Percentiles rank a stretch among this genome's conserved stretches.
These are phyloP conservation scores for Sakesphorus luctuosus DNA, from an alignment of 2,113 vertebrate species.

Conservation along the genomic window DNA sequence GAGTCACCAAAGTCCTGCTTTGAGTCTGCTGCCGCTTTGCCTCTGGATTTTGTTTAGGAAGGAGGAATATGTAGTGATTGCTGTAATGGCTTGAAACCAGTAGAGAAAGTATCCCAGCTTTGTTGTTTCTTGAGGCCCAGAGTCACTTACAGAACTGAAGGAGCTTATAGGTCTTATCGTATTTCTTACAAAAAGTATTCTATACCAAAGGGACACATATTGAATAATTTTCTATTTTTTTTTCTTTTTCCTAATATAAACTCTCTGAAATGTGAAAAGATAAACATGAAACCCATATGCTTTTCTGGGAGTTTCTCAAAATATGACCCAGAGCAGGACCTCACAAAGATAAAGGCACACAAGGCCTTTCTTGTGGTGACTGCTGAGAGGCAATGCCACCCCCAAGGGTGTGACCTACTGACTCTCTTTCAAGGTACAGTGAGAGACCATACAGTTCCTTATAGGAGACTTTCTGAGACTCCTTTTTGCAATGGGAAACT, in stretches of 20 bases:
- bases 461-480: neutral
- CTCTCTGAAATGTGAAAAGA: neutral
- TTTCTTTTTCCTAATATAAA: neutral
- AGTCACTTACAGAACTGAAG: neutral
- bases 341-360: neutral
- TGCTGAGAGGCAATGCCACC: neutral
- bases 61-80: neutral
- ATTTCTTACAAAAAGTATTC: neutral
- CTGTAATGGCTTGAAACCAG: neutral
- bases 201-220: neutral
- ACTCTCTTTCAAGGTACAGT: neutral
- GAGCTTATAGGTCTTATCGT: neutral
- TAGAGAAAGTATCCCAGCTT: neutral
- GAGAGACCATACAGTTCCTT: fast-evolving
- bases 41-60: neutral
- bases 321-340: neutral
- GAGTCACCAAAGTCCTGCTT: neutral
- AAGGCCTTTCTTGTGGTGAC: fast-evolving
- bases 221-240: too few species aligned
- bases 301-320: neutral
- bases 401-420: fast-evolving
- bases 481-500: neutral
- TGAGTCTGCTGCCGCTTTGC: neutral
- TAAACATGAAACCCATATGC: neutral
- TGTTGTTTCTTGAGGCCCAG: neutral